These are phyloP conservation scores for Oophaga sylvatica DNA, from an alignment of 2,797 vertebrate species.

Conservation along the genomic window DNA sequence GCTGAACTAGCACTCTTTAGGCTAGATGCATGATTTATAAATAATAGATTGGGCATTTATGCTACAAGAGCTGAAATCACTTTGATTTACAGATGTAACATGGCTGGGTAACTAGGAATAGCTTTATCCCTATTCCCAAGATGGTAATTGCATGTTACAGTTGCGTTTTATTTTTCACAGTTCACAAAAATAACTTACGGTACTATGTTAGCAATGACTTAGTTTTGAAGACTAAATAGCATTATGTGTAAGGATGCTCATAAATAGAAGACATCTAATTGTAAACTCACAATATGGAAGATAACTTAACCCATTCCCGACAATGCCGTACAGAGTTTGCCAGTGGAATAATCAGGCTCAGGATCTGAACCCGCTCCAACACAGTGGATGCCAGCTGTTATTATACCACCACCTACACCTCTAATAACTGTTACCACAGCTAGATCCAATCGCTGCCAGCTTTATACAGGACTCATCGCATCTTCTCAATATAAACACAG, in stretches of 20 bases:
- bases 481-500: too few species aligned
- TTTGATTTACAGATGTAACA: background rate
- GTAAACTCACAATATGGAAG: background rate
- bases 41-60: conserved; percentile 14
- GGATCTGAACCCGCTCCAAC: too few species aligned
- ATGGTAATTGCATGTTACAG: background rate
- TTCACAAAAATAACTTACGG: background rate
- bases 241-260: background rate
- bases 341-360: too few species aligned
- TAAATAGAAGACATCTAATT: background rate
- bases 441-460: too few species aligned
- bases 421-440: too few species aligned
- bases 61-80: background rate
- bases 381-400: too few species aligned
- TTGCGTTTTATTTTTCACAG: background rate
- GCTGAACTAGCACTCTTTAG: conserved; percentile 10
- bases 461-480: too few species aligned
- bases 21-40: background rate
- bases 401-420: too few species aligned
- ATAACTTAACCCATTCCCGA: too few species aligned
- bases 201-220: background rate
- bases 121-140: background rate
- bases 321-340: too few species aligned
- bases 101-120: too few species aligned
- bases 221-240: background rate